Evolutionary conservation across 2,113 vertebrate genomes (phyloP).

Genomic region (Nansenia antarctica): DNA sequence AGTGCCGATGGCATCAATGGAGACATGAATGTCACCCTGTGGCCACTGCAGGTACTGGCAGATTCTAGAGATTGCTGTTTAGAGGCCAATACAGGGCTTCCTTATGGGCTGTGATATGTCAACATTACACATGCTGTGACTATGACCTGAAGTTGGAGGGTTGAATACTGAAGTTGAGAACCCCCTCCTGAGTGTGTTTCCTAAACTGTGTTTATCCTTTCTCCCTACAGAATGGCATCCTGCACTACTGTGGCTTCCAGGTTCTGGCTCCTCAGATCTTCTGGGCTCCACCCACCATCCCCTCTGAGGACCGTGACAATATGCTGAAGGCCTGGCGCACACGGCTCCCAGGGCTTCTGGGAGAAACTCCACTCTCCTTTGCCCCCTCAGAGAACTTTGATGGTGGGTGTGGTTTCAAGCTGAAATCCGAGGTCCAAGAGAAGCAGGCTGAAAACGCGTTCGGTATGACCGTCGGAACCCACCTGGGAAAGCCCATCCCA

Average conservation of each 20-base stretch:
- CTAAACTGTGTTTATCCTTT: background rate
- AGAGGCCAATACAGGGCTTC: background rate
- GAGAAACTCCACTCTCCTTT: slow-evolving; percentile 60
- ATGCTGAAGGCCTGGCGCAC: slow-evolving; percentile 63
- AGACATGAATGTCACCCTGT: slow-evolving; percentile 82
- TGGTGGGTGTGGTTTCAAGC: slow-evolving; percentile 57
- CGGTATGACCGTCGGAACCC: slow-evolving; percentile 75
- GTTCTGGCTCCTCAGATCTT: slow-evolving; percentile 81
- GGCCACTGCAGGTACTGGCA: slow-evolving; percentile 80
- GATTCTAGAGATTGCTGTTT: too few species aligned
- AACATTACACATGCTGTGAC: background rate
- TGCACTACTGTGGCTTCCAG: slow-evolving; percentile 85
- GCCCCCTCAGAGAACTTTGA: slow-evolving; percentile 73
- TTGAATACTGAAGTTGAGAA: too few species aligned
- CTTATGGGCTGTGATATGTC: background rate
- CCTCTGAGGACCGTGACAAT: slow-evolving; percentile 46
- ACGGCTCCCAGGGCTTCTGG: slow-evolving; percentile 52
- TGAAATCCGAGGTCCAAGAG: slow-evolving; percentile 69
- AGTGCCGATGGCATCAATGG: slow-evolving; percentile 76
- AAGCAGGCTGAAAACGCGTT: slow-evolving; percentile 59
- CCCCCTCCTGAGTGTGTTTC: too few species aligned
- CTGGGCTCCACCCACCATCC: slow-evolving; percentile 61
- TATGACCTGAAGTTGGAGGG: too few species aligned
- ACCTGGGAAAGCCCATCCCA: slow-evolving; percentile 74
- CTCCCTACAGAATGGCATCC: slow-evolving; percentile 72